These are phyloP conservation scores for Agrotis puta DNA, from an alignment of 2,888 invertebrate genomes.

Conservation along the genomic window DNA sequence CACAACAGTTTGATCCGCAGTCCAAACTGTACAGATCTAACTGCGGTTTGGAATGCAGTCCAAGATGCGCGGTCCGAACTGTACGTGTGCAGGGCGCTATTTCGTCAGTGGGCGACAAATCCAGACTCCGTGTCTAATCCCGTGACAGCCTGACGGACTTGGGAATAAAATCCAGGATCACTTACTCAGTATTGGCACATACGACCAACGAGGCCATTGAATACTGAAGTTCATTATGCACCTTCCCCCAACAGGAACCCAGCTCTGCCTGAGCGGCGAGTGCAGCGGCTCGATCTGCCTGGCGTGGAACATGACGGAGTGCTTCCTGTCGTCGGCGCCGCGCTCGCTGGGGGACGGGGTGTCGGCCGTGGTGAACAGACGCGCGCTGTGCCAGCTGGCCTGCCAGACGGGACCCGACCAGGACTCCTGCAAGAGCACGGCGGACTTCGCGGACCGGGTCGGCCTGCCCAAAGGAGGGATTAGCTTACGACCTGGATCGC, in stretches of 20 bases:
- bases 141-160: no score
- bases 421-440: slow-evolving; percentile 95
- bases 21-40: no score
- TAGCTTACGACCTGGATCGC: slow-evolving; percentile 97
- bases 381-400: slow-evolving; percentile 98
- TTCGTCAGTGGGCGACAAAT: no score
- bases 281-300: slow-evolving; percentile 99
- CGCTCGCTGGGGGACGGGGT: slow-evolving; percentile 89
- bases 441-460: slow-evolving; percentile 94
- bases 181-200: no score
- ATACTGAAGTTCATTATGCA: no score
- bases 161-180: no score
- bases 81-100: no score
- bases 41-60: no score
- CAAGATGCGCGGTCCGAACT: no score
- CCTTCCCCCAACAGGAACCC: slow-evolving; percentile 88
- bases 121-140: no score
- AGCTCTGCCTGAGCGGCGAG: slow-evolving; percentile 96
- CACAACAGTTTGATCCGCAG: no score
- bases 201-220: no score
- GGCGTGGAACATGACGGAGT: slow-evolving; percentile 98
- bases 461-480: slow-evolving; percentile 95
- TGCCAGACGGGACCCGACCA: slow-evolving; percentile 96
- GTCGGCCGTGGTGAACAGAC: slow-evolving; percentile 93
- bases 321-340: slow-evolving; percentile 96